phyloP scores from a whole-genome alignment of 2,888 invertebrate species.

The Lamproptera curius region DNA sequence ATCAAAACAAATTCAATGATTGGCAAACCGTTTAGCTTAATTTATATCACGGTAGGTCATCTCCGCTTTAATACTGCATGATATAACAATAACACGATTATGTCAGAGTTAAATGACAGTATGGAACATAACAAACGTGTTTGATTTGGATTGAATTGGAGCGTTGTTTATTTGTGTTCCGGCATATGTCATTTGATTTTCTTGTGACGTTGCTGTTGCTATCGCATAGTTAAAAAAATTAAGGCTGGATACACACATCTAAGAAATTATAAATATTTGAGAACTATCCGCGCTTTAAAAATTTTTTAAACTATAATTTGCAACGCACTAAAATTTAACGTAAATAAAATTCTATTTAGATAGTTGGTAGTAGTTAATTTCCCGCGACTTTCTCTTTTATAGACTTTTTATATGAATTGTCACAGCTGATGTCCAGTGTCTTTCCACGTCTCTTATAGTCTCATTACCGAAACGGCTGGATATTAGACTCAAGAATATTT shows the following conservation, averaged over 20 bases:
- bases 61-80: conserved; percentile 7
- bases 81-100: conserved; percentile 16
- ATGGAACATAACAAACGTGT: conserved; percentile 4
- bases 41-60: conserved; percentile 7
- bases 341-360: too few species aligned
- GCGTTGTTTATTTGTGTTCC: conserved; percentile 16
- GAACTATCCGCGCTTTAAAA: too few species aligned
- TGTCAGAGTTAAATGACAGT: conserved; percentile 16
- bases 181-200: conserved; percentile 12
- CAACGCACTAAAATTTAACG: too few species aligned
- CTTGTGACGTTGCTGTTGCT: conserved; percentile 2
- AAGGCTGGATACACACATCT: not conserved
- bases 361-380: too few species aligned
- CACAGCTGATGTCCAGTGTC: too few species aligned
- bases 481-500: too few species aligned
- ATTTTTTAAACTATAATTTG: too few species aligned
- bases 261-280: too few species aligned
- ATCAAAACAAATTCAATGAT: not conserved
- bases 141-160: conserved; percentile 12
- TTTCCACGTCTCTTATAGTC: too few species aligned
- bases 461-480: too few species aligned
- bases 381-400: too few species aligned
- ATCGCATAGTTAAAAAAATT: conserved; percentile 1
- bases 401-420: too few species aligned
- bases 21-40: not conserved